A percentile compares a stretch with the other conserved stretches of the same genome.
Evolutionary conservation across 2,113 vertebrate species (phyloP).

Genomic region (Beaufortia kweichowensis): DNA sequence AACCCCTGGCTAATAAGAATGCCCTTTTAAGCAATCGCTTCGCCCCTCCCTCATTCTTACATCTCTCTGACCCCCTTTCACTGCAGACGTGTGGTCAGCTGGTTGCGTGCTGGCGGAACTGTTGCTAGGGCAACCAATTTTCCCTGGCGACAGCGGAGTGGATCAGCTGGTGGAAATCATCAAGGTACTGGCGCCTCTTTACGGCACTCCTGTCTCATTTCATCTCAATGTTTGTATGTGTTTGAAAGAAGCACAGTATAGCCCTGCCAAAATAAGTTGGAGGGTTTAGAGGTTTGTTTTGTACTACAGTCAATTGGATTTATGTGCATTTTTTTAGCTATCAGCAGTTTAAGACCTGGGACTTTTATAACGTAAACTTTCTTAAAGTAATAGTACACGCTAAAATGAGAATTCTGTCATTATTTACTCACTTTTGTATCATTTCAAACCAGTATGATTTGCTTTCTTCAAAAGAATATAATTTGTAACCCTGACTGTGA

Average conservation of each 20-base stretch:
- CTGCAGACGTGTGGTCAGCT: constrained; percentile 96
- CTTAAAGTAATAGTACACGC: too few relatives aligned
- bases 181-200: constrained; percentile 78
- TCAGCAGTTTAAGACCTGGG: background rate
- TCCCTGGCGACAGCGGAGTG: constrained; percentile 98
- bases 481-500: too few relatives aligned
- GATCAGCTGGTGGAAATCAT: constrained; percentile 99
- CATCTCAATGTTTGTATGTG: background rate
- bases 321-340: background rate
- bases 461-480: too few relatives aligned
- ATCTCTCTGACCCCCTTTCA: constrained; percentile 49
- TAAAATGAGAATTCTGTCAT: too few relatives aligned
- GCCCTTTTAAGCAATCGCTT: background rate
- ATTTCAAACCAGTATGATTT: too few relatives aligned
- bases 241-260: constrained; percentile 2
- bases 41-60: background rate
- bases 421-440: too few relatives aligned
- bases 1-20: background rate
- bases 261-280: background rate
- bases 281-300: background rate
- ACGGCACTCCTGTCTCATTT: background rate
- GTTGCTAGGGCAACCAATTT: constrained; percentile 98
- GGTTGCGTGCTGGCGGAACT: constrained; percentile 97
- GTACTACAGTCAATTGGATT: background rate
- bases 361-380: background rate